phyloP scores from a whole-genome alignment of 2,888 invertebrate species.

The Tricholauxania praeusta region DNA sequence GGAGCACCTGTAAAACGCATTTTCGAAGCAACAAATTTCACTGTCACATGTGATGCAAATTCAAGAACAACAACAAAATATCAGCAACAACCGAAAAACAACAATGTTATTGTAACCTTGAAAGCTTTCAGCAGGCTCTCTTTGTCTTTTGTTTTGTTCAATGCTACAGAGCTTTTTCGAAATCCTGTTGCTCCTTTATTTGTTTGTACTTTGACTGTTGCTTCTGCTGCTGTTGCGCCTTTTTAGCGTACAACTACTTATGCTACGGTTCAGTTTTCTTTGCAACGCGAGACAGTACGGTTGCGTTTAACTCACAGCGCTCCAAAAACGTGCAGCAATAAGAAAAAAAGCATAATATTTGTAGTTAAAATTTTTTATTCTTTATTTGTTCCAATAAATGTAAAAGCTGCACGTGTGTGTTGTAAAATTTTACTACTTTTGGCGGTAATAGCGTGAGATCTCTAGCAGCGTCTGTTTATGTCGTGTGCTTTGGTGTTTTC shows the following conservation, averaged over 20 bases:
- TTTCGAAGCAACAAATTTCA: slow-evolving; percentile 26
- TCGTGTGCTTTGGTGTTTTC: too few relatives aligned
- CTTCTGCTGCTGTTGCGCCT: slow-evolving; percentile 7
- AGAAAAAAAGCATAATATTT: too few relatives aligned
- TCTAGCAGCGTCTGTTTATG: too few relatives aligned
- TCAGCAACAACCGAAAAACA: slow-evolving; percentile 7
- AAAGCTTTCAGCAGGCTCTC: slow-evolving; percentile 1
- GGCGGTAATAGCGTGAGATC: too few relatives aligned
- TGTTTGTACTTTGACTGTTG: neutral
- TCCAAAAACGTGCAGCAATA: too few relatives aligned
- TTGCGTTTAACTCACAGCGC: neutral
- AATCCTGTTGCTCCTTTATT: slow-evolving; percentile 34
- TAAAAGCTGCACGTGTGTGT: too few relatives aligned
- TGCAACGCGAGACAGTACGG: neutral
- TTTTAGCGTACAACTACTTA: neutral
- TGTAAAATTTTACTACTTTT: too few relatives aligned
- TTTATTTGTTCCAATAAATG: too few relatives aligned
- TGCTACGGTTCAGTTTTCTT: slow-evolving; percentile 16
- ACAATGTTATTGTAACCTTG: slow-evolving; percentile 9
- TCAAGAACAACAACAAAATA: neutral
- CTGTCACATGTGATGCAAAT: slow-evolving; percentile 33
- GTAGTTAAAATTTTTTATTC: too few relatives aligned
- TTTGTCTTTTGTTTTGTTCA: slow-evolving; percentile 10
- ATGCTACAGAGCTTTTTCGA: slow-evolving; percentile 40
- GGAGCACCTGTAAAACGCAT: neutral